A percentile compares a stretch with the other conserved stretches of the same genome.
Evolutionary conservation across 2,113 vertebrate species (phyloP).

Genomic region (Spea multiplicata): DNA sequence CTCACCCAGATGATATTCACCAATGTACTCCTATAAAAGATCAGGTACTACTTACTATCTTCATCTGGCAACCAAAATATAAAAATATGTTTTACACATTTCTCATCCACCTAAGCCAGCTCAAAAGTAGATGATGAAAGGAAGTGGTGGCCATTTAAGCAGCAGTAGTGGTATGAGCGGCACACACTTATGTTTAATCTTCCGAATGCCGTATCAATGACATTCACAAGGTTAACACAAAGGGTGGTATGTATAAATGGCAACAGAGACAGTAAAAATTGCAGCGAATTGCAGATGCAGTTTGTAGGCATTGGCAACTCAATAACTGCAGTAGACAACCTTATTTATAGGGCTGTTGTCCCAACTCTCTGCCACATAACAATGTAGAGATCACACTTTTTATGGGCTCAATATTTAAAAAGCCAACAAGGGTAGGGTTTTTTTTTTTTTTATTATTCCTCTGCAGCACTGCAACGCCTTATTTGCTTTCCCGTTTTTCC

Average conservation of each 20-base stretch:
- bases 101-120: too few relatives aligned
- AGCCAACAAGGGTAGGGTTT: conserved; percentile 40
- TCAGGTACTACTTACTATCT: too few relatives aligned
- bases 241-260: conserved; percentile 7
- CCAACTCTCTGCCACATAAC: conserved; percentile 46
- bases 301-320: conserved; percentile 38
- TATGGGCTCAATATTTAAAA: conserved; percentile 50
- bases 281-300: conserved; percentile 35
- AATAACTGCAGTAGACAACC: conserved; percentile 27
- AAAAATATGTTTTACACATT: too few relatives aligned
- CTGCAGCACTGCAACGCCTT: conserved; percentile 50
- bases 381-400: conserved; percentile 44
- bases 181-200: conserved; percentile 20
- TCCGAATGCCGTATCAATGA: neutral
- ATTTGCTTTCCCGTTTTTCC: conserved; percentile 52
- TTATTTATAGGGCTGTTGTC: conserved; percentile 47
- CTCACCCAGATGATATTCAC: too few relatives aligned
- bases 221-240: conserved; percentile 22
- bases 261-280: conserved; percentile 18
- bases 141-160: conserved; percentile 21
- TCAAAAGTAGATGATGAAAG: neutral
- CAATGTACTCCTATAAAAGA: too few relatives aligned
- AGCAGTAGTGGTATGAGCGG: conserved; percentile 4
- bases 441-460: conserved; percentile 28
- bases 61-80: too few relatives aligned